phyloP scores from a whole-genome alignment of 2,888 invertebrate species.

The Polymixis lichenea region DNA sequence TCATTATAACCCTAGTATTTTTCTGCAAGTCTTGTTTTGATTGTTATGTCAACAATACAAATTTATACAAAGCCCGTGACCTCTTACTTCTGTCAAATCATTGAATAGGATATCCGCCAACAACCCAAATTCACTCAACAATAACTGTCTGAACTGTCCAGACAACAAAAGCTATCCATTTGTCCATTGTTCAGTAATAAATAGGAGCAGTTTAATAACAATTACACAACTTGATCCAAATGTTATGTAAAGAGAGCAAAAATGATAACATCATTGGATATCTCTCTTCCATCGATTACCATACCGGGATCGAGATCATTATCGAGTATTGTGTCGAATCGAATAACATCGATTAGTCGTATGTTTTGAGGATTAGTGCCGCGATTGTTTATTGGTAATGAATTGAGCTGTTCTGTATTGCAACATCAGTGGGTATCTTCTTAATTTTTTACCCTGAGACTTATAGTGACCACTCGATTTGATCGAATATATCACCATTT shows the following conservation, averaged over 20 bases:
- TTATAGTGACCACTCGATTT: neutral
- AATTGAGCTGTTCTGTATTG: constrained; percentile 9
- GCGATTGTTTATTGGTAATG: constrained; percentile 12
- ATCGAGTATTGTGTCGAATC: constrained; percentile 47
- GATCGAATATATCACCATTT: neutral
- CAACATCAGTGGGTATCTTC: neutral
- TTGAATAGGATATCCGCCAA: constrained; percentile 22
- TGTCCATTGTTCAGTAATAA: constrained; percentile 47
- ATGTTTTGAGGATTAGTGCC: constrained; percentile 24
- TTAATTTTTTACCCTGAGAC: neutral
- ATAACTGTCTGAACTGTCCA: constrained; percentile 22
- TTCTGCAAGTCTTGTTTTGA: neutral
- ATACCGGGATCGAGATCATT: constrained; percentile 42
- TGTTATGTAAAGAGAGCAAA: constrained; percentile 46
- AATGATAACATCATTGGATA: constrained; percentile 45
- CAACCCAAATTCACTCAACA: constrained; percentile 23
- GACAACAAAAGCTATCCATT: constrained; percentile 51
- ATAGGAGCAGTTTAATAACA: constrained; percentile 22
- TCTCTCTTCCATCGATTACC: constrained; percentile 46
- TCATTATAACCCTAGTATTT: neutral
- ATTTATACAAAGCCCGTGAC: constrained; percentile 5
- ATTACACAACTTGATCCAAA: constrained; percentile 54
- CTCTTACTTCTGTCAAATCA: neutral
- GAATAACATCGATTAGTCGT: constrained; percentile 41
- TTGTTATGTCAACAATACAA: neutral